phyloP scores from a whole-genome alignment of 2,113 vertebrate genomes.

The Syngnathoides biaculeatus region DNA sequence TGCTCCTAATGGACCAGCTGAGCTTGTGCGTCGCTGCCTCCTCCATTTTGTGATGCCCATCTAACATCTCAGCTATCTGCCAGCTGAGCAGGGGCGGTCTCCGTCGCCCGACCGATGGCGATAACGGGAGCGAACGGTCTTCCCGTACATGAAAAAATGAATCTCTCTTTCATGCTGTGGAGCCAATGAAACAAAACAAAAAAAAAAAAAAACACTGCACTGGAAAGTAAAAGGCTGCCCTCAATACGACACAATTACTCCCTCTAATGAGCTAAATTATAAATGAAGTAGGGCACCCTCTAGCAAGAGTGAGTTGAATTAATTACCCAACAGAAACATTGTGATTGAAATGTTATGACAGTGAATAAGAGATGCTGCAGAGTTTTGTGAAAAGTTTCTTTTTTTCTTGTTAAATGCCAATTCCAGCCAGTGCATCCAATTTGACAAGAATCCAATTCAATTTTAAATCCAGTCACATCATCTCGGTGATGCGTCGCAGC shows the following conservation, averaged over 20 bases:
- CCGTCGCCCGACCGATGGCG: constrained; percentile 25
- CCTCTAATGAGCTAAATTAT: constrained; percentile 61
- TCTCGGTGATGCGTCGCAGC: constrained; percentile 19
- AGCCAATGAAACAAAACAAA: constrained; percentile 30
- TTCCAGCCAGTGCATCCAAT: neutral
- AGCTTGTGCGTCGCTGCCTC: constrained; percentile 69
- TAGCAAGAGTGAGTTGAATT: constrained; percentile 24
- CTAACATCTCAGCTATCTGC: constrained; percentile 62
- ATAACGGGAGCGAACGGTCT: neutral
- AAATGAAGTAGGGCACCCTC: constrained; percentile 58
- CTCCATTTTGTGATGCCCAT: constrained; percentile 60
- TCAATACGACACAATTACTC: constrained; percentile 49
- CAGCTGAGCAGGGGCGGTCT: constrained; percentile 54
- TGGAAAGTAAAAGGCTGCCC: constrained; percentile 23
- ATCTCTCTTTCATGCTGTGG: neutral
- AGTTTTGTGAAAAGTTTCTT: neutral
- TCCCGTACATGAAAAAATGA: neutral
- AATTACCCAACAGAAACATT: neutral
- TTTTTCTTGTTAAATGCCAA: neutral
- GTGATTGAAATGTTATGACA: constrained; percentile 3
- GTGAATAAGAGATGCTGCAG: neutral
- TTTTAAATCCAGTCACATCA: neutral
- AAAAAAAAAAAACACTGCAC: constrained; percentile 25
- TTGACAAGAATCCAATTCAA: neutral
- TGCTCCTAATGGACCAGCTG: constrained; percentile 70